Base-by-base conservation (phyloP, 2,888 invertebrate species). In the Phengaris arion region DNA sequence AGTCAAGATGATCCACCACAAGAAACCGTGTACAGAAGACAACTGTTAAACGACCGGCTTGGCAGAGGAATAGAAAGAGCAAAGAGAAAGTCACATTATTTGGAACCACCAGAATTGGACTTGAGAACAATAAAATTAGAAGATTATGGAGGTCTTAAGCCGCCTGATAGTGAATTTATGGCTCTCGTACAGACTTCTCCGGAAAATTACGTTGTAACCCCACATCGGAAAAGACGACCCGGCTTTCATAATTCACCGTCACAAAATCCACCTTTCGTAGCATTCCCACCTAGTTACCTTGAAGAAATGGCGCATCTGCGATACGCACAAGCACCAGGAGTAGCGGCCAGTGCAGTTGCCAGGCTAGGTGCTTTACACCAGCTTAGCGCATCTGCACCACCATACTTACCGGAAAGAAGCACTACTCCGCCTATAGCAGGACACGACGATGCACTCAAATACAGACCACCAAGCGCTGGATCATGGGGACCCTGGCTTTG, bases 241-340 rank as follows among this genome's bases (percentile, higher is more conserved):
- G 97, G 97, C 74, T 98, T 98, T 83, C 97, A 97, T 86, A 97
- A 97, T 85, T 96, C 97, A 55, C 97, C 97, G 35, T 96, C 97
- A 79, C 97, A 97, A 85, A 97, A 97, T 89, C 97, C 97, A 78
- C 97, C 97, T 59, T 97, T 97, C 85, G 97, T 97, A 80, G 97
- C 97, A 77, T 97, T 97, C 85, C 95, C 96, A 81, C 96, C 96
- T 76, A 96, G 96, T 80, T 96, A 96, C 84, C 93, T 96, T 81
- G 96, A 96, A 86, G 96, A 96, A 85, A 94, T 96, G 84, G 92
- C 94, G 22, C 94, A 94, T 80, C 88, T 95, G 80, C 93, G 96
- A 80, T 95, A 96, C 82, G 94, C 95, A 77, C 95, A 95, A 87
- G 91, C 88, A 80, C 90, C 95, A 68, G 91, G 95, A 73, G 91